Percentiles rank a stretch among this genome's conserved stretches.
Evolutionary conservation across 2,888 invertebrate genomes (phyloP).

Genomic region (Lasioglossum zephyrum): DNA sequence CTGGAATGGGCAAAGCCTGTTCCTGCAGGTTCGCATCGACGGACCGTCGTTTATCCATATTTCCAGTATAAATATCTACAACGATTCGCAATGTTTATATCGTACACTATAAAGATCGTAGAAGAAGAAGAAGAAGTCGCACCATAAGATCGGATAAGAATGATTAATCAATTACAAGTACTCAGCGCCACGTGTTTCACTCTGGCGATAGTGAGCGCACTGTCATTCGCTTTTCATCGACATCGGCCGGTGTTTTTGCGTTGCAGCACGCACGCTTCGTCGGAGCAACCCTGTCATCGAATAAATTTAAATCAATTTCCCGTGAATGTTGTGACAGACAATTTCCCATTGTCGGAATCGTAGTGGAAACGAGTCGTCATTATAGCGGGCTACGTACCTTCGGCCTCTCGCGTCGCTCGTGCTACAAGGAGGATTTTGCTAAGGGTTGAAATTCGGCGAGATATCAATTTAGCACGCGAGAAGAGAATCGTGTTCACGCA

Average conservation of each 20-base stretch:
- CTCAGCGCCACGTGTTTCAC: constrained; percentile 65
- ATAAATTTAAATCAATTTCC: constrained; percentile 54
- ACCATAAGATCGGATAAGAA: background rate
- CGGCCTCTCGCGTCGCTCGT: background rate
- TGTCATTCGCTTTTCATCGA: constrained; percentile 34
- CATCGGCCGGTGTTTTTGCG: constrained; percentile 34
- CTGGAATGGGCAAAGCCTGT: constrained; percentile 95
- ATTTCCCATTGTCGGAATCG: background rate
- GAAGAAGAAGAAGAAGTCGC: background rate
- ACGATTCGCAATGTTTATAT: constrained; percentile 5
- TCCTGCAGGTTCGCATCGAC: constrained; percentile 89
- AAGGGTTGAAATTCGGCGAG: background rate
- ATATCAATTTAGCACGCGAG: background rate
- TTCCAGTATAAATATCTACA: constrained; percentile 43
- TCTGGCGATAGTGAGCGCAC: constrained; percentile 38
- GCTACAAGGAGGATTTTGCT: background rate
- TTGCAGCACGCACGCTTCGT: constrained; percentile 11
- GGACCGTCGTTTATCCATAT: constrained; percentile 79
- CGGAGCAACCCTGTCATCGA: constrained; percentile 14
- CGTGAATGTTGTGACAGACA: background rate
- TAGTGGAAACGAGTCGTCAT: background rate
- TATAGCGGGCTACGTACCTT: constrained; percentile 12
- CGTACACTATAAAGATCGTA: background rate
- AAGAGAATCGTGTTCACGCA: constrained; percentile 7
- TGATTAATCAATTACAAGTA: constrained; percentile 13